Base-by-base conservation (phyloP, 2,888 invertebrate species). In the Laspeyria flexula region DNA sequence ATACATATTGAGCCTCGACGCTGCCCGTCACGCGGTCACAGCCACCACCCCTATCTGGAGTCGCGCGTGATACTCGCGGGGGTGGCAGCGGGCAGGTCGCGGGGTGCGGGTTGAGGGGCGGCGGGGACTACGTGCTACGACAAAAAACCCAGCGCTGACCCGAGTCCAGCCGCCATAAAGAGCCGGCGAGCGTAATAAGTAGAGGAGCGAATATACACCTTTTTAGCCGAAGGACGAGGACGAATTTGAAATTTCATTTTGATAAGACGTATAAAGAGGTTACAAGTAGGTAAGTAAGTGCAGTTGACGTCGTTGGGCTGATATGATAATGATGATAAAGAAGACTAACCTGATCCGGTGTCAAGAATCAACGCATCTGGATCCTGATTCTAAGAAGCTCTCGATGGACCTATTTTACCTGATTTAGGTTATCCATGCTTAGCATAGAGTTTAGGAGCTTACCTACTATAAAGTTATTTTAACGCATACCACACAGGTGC, bases 111-210 rank as follows among this genome's bases (percentile, higher is more conserved):
- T n/a, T n/a, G n/a, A n/a, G 5, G 63, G 59, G 62, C 40, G 67
- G 55, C 66, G 71, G 71, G 62, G 63, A 68, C 80, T 81, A 84
- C 86, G 86, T 85, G 88, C 86, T 76, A 79, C 84, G 88, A 86
- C 87, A 88, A 87, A 87, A 88, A 82, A 86, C 79, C 83, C 78
- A 77, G 62, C 78, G 80, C 83, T 87, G 86, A 86, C 87, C 85
- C 84, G 73, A 73, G 83, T 81, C 85, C 86, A 77, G 83, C 77
- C 77, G 77, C 80, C 83, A 81, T 88, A 86, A 87, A 89, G 84
- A 82, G 83, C 76, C 79, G 70, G 83, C 81, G 77, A 80, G 77
- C 82, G 85, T 81, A 82, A 81, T 83, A 81, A 81, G 79, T 69
- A 69, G 69, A 69, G 69, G 27, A 30, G 61, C 16, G 52, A 55